A percentile compares a stretch with the other conserved stretches of the same genome.
These are phyloP conservation scores for Belonocnema kinseyi DNA, from an alignment of 1,140 invertebrate species.

Conservation along the genomic window DNA sequence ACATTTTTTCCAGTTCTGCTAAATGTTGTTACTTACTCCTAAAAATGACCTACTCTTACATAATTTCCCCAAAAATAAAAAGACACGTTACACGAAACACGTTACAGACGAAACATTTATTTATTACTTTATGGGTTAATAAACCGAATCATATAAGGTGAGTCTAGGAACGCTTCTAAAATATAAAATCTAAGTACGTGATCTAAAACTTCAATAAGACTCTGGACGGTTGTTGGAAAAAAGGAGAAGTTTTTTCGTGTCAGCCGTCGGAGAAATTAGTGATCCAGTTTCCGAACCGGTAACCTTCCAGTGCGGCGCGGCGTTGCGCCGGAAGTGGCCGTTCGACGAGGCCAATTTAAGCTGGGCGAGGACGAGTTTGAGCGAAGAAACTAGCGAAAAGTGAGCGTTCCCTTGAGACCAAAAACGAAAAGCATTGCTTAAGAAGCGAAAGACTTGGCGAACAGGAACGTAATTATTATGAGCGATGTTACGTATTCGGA, in stretches of 20 bases:
- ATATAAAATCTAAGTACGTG: background rate
- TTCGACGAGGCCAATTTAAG: conserved; percentile 32
- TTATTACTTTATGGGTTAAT: too few relatives aligned
- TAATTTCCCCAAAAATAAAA: too few relatives aligned
- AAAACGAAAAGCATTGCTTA: conserved; percentile 42
- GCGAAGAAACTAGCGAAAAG: conserved; percentile 3
- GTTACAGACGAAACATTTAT: too few relatives aligned
- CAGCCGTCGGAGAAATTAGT: conserved; percentile 24
- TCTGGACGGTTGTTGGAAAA: background rate
- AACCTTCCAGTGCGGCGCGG: conserved; percentile 11
- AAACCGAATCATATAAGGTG: too few relatives aligned
- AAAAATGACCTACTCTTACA: too few relatives aligned
- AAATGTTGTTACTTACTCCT: too few relatives aligned
- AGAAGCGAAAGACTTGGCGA: conserved; percentile 39
- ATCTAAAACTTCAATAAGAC: background rate
- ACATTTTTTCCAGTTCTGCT: too few relatives aligned
- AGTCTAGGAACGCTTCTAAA: too few relatives aligned
- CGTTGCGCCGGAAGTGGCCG: conserved; percentile 21
- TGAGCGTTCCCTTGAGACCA: conserved; percentile 14
- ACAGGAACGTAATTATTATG: conserved; percentile 66
- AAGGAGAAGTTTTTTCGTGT: background rate
- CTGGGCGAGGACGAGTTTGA: background rate
- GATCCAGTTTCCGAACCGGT: conserved; percentile 11
- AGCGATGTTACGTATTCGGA: conserved; percentile 69
- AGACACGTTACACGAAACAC: too few relatives aligned